Evolutionary conservation across 2,888 invertebrate genomes (phyloP), one percentile per base, ranked within the genome.

Genomic region (Tricholauxania praeusta): DNA sequence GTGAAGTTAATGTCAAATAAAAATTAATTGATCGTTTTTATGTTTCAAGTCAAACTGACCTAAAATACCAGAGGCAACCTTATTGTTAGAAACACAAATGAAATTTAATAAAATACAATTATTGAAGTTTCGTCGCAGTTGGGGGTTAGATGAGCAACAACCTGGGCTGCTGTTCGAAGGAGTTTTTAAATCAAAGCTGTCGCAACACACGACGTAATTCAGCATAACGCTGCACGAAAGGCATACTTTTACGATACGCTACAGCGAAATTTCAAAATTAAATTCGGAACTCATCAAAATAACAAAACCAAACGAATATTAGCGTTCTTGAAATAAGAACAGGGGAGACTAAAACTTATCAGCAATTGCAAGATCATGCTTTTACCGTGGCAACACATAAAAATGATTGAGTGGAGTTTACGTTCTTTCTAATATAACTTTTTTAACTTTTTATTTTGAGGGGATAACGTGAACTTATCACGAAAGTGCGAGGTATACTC

Each of bases 371-470:
- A n/a, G 60, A 22, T 15, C 60, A 60, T n/a, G 39, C 32, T 14
- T 60, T 60, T 60, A 60, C 39, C 5, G 6, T 10, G 39, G 39
- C 39, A 39, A n/a, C 32, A 59, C 57, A 48, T 22, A 74, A 75
- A 77, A 72, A 76, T 78, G 77, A 78, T 78, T 74, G 76, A 78
- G 78, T 76, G 74, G 72, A 73, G 74, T 63, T 75, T 39, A 39
- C 39, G 39, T 39, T 74, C 10, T 72, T 73, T 68, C 62, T 71
- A 69, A 48, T 53, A 48, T 59, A 32, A 12, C 15, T 14, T 57
- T 17, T 47, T 63, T 64, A 10, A 17, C 0, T 51, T 51, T 51
- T 48, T 22, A 10, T 64, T 64, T n/a, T 64, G n/a, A 10, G 10
- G 1, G 39, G 39, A n/a, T 12, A 22, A 28, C 51, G 19, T 64